Base-by-base conservation (phyloP, 2,797 vertebrate genomes). In the Astyanax mexicanus region DNA sequence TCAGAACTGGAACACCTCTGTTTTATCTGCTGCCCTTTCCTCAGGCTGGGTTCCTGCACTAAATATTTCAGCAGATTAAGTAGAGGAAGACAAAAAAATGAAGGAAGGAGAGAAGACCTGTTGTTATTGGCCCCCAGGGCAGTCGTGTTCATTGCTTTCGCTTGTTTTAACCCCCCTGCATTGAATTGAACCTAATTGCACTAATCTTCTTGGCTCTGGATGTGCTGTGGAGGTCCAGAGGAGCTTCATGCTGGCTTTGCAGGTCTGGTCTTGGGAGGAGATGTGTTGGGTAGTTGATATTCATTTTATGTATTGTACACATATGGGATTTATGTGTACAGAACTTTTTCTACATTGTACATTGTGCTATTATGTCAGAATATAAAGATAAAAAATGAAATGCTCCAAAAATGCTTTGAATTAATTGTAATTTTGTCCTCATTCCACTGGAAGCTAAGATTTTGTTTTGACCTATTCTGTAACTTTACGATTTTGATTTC, bases 171-270 rank as follows among this genome's bases (percentile, higher is more conserved):
- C 80, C 83, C 74, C 86, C 77, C 19, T 88, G 87, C 77, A 81
- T 84, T 81, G 81, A 29, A 29, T 29, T 10, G 8, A 10, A 51
- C 86, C 77, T 91, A 90, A 93, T 88, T 90, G 83, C 86, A 89
- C 84, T 88, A 88, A 93, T 90, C 84, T 84, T 66, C 10, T 78
- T 47, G 72, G 84, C 81, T 81, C 75, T 72, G 81, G 86, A 86
- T 58, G 68, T 86, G 85, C 83, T 86, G 86, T 82, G n/a, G 82
- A 75, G 49, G 74, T 84, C 83, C 71, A 86, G 77, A 60, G 57
- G 84, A 80, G 68, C 82, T 85, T 85, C 81, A 47, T 47, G 44
- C n/a, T 47, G 44, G 17, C 44, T n/a, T 17, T n/a, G 44, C 44
- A n/a, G 44, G 5, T 47, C 44, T 11, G 44, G 11, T 13, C 2